A percentile compares a stretch with the other conserved stretches of the same genome.
These are phyloP conservation scores for Morone saxatilis DNA, from an alignment of 2,113 vertebrate species.

Conservation along the genomic window DNA sequence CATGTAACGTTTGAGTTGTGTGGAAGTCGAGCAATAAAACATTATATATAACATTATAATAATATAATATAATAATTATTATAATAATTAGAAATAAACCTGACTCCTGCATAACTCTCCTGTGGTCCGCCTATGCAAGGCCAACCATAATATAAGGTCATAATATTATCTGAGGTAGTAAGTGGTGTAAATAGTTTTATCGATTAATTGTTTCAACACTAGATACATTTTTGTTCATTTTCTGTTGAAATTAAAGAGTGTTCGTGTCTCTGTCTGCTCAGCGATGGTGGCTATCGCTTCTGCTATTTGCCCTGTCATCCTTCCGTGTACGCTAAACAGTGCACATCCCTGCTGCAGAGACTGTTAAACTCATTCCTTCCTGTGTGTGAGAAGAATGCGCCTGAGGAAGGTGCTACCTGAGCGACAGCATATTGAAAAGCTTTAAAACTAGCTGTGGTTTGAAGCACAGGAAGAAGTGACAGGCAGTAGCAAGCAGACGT, in stretches of 20 bases:
- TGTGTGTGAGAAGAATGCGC: slow-evolving; percentile 13
- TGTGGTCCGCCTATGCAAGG: no score
- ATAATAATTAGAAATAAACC: no score
- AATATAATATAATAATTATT: no score
- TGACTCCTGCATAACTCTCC: no score
- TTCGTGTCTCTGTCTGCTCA: slow-evolving; percentile 3
- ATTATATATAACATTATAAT: no score
- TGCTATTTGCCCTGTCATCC: background rate
- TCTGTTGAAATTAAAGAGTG: background rate
- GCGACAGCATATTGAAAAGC: slow-evolving; percentile 2
- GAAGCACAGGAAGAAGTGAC: slow-evolving; percentile 11
- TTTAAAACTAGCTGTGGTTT: background rate
- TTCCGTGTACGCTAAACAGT: slow-evolving; percentile 5
- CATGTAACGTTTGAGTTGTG: no score
- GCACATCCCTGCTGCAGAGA: background rate
- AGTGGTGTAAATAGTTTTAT: no score
- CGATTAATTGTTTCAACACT: no score
- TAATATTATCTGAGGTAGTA: no score
- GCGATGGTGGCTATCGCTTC: background rate
- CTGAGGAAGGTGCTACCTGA: slow-evolving; percentile 19
- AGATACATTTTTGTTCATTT: background rate
- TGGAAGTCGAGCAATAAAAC: no score
- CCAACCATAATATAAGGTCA: no score
- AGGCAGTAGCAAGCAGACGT: background rate
- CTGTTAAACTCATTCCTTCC: slow-evolving; percentile 17